phyloP scores from a whole-genome alignment of 2,888 invertebrate species.

The Oasisia sp. region DNA sequence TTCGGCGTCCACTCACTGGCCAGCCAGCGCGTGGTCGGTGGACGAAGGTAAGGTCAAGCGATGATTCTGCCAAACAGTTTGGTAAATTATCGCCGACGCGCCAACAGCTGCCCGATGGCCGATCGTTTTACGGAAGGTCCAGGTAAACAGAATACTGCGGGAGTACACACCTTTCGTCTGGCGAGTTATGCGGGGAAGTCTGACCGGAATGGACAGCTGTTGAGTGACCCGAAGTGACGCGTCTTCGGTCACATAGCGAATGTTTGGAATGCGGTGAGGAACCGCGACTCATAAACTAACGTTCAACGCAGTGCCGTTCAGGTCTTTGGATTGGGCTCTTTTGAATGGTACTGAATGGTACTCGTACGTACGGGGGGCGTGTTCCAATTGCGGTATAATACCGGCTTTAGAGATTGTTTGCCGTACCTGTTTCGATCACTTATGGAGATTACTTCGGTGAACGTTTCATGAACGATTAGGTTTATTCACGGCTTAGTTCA shows the following conservation, averaged over 20 bases:
- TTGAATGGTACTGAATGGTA: too few species aligned
- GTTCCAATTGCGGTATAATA: too few species aligned
- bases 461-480: background rate
- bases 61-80: background rate
- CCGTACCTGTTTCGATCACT: background rate
- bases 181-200: background rate
- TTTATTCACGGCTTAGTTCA: background rate
- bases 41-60: slow-evolving; percentile 6
- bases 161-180: background rate
- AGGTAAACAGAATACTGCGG: background rate
- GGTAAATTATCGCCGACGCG: background rate
- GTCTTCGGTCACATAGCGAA: background rate
- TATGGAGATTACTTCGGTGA: background rate
- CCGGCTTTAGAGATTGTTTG: background rate
- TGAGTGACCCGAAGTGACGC: background rate
- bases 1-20: background rate
- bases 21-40: background rate
- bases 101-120: background rate
- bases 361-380: too few species aligned
- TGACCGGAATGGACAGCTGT: background rate
- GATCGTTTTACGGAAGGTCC: background rate
- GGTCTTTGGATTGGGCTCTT: too few species aligned
- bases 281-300: too few species aligned
- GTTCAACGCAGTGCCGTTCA: too few species aligned
- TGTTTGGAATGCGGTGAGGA: too few species aligned